Percentiles rank a stretch among this genome's conserved stretches.
phyloP scores from a whole-genome alignment of 2,797 vertebrate species.

The Remorina albescens region DNA sequence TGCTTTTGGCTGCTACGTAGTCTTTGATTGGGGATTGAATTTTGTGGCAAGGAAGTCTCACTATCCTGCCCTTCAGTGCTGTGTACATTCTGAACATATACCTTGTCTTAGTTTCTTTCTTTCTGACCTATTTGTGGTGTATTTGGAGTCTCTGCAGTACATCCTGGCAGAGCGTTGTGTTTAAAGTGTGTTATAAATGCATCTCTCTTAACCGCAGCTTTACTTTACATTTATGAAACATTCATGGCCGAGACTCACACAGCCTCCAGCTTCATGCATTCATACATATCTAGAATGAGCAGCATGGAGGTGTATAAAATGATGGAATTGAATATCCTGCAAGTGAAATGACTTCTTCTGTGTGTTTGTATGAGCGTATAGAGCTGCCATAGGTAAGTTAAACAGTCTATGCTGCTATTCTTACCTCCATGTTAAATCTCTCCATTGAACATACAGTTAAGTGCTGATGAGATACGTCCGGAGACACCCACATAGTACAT shows the following conservation, averaged over 20 bases:
- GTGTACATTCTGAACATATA: neutral
- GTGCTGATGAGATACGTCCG: neutral
- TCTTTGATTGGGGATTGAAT: neutral
- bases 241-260: constrained; percentile 2
- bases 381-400: neutral
- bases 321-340: neutral
- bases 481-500: neutral
- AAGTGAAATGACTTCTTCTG: constrained; percentile 1
- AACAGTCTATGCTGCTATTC: neutral
- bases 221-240: constrained; percentile 18
- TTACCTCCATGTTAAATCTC: neutral
- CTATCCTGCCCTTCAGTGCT: neutral
- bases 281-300: neutral
- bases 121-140: neutral
- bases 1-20: neutral
- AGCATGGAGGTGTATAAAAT: neutral
- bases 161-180: neutral
- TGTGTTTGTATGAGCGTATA: neutral
- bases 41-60: neutral
- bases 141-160: neutral
- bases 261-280: constrained; percentile 6
- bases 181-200: constrained; percentile 2
- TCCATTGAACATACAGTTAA: neutral
- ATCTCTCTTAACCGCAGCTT: constrained; percentile 8
- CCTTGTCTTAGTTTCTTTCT: neutral